phyloP scores from a whole-genome alignment of 2,113 vertebrate genomes.

The Leucosticte australis region DNA sequence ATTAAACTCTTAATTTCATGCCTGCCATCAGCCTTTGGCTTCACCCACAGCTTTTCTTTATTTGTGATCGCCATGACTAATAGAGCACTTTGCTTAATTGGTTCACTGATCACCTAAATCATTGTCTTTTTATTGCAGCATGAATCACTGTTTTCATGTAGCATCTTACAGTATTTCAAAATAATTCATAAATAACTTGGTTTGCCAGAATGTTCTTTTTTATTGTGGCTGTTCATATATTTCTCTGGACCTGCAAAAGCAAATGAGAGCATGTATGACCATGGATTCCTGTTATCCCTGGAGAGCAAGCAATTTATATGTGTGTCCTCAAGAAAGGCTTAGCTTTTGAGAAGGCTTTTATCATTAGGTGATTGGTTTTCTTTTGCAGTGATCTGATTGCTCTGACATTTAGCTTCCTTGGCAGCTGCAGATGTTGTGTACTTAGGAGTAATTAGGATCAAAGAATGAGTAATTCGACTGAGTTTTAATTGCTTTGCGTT shows the following conservation, averaged over 20 bases:
- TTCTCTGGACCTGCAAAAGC: not conserved
- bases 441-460: constrained; percentile 5
- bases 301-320: not conserved
- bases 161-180: not conserved
- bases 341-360: not conserved
- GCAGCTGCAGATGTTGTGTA: not conserved
- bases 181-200: not conserved
- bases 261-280: not conserved
- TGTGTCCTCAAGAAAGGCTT: not conserved
- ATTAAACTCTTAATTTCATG: not conserved
- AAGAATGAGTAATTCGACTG: not conserved
- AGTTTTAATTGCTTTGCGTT: constrained; percentile 17
- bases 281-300: not conserved
- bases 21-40: not conserved
- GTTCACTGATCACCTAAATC: not conserved
- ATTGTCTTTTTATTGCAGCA: not conserved
- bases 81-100: not conserved
- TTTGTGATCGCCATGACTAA: not conserved
- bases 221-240: not conserved
- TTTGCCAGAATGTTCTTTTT: not conserved
- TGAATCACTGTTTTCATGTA: not conserved
- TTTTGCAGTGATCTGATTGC: not conserved
- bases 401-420: constrained; percentile 5
- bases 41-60: not conserved
- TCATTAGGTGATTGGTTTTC: not conserved